Evolutionary conservation across 1,140 invertebrate species (phyloP), one percentile per base, ranked within the genome.

Genomic region (Neodiprion fabricii): DNA sequence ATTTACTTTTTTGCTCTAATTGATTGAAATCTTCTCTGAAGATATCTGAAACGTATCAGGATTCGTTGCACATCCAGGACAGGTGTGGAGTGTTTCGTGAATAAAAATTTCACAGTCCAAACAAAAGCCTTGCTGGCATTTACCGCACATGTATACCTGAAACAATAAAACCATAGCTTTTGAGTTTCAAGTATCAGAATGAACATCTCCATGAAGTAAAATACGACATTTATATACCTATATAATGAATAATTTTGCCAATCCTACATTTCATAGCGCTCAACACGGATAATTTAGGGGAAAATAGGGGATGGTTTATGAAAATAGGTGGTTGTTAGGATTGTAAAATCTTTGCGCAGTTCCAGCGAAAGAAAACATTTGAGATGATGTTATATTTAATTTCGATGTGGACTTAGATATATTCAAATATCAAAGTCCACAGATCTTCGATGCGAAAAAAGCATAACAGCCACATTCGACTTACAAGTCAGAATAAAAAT

Each of bases 81-180:
- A 99, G 10, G 95, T 95, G 85, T 99, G 97, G 48, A 99, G 87
- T 3, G 95, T 95, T 78, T 97, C 96, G 79, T 98, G 96, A 71
- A 99, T 93, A 85, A 98, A 97, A 73, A 97, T 91, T 89, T 99
- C 98, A 90, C 98, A 99, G 84, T 99, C 97, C 75, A 97, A 89
- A 85, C 98, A 99, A 87, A 96, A 99, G 50, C 91, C 87, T 79
- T 94, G 91, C 0, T 87, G 83, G 87, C 98, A 99, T 66, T 91
- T 92, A 53, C 89, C 89, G 88, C 98, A 99, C 67, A 91, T 88
- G 82, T 94, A 96, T 9, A 96, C 88, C 93, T 95, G 84, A 67
- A 90, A 91, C 78, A 76, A 85, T 79, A 81, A 71, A 74, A 76
- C 53, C n/a, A 70, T 72, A 67, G 9, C 5, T 4, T 61, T 61